These are phyloP conservation scores for Conistra vaccinii DNA, from an alignment of 2,888 invertebrate species.

Conservation along the genomic window DNA sequence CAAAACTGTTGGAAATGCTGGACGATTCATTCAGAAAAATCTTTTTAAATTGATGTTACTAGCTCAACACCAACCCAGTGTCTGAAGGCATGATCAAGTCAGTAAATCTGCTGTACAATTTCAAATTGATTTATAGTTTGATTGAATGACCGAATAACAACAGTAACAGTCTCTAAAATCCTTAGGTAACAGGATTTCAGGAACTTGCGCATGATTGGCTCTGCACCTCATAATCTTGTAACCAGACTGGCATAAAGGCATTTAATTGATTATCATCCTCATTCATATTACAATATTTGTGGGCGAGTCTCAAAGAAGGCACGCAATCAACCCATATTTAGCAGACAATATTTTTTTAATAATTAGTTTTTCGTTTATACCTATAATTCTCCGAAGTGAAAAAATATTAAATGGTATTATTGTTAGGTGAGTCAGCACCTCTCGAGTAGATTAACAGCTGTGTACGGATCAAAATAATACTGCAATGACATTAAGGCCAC, in stretches of 20 bases:
- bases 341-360: no score
- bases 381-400: not conserved
- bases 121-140: not conserved
- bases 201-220: not conserved
- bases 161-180: not conserved
- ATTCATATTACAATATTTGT: not conserved
- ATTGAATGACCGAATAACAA: not conserved
- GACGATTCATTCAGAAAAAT: not conserved
- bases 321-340: not conserved
- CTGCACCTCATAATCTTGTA: not conserved
- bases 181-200: not conserved
- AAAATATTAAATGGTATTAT: slow-evolving; percentile 12
- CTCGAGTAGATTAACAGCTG: slow-evolving; percentile 40
- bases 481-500: slow-evolving; percentile 38
- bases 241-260: not conserved
- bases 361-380: not conserved
- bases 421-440: slow-evolving; percentile 41
- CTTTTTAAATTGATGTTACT: not conserved
- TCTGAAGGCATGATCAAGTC: not conserved
- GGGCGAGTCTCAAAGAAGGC: slow-evolving; percentile 8
- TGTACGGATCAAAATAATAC: slow-evolving; percentile 26
- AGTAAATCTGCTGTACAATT: not conserved
- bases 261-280: slow-evolving; percentile 23
- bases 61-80: no score
- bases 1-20: not conserved